These are phyloP conservation scores for Cinclus mexicanus DNA, from an alignment of 2,113 vertebrate genomes.

Conservation along the genomic window DNA sequence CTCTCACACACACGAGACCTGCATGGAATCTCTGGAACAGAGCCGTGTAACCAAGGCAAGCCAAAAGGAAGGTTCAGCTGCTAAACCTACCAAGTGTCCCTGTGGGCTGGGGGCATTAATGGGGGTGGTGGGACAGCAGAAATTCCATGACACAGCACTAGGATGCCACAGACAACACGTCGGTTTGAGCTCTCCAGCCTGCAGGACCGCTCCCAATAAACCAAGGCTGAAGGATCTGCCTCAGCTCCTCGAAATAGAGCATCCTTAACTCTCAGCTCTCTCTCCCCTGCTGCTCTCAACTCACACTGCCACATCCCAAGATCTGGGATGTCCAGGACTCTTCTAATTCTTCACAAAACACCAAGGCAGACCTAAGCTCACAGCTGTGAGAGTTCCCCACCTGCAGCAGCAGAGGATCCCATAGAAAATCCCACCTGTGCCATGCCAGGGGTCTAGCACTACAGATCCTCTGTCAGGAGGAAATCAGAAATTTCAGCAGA, in stretches of 20 bases:
- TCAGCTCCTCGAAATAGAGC: not conserved
- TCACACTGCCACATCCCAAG: not conserved
- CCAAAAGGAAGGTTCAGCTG: not conserved
- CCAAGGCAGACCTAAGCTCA: not conserved
- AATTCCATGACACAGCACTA: fast-evolving
- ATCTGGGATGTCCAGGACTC: not conserved
- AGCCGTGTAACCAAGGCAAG: not conserved
- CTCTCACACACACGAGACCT: not conserved
- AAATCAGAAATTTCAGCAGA: not conserved
- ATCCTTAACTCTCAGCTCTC: not conserved
- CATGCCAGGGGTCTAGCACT: not conserved
- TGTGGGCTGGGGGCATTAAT: too few relatives aligned
- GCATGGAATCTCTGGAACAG: not conserved
- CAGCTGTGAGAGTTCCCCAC: not conserved
- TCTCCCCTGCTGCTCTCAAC: not conserved
- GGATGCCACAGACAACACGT: not conserved
- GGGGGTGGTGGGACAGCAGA: not conserved
- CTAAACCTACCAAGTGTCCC: not conserved
- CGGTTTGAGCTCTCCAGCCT: not conserved
- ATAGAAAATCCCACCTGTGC: not conserved
- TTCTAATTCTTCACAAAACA: not conserved
- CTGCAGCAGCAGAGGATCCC: not conserved
- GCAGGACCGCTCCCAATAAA: not conserved
- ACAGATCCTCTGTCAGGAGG: too few relatives aligned
- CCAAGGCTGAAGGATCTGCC: not conserved